Base-by-base conservation (phyloP, 1,140 invertebrate species). In the Himalopsyche phryganea region DNA sequence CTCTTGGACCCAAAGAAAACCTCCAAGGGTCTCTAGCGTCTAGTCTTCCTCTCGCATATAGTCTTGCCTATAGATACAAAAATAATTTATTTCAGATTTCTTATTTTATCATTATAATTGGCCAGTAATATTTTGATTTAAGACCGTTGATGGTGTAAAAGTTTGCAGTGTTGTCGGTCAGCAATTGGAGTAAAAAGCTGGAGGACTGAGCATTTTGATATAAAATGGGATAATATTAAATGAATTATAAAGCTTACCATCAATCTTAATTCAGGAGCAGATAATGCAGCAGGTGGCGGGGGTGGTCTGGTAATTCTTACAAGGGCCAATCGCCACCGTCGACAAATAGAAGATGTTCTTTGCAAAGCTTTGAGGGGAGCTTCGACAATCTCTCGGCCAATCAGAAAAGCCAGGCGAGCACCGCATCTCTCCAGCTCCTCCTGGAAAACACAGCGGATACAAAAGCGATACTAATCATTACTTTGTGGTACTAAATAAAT, bases 11-110 rank as follows among this genome's bases (percentile, higher is more conserved):
- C 11, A 63, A 48, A n/a, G 61, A 47, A 19, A 60, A 57, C 18
- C 57, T 51, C 61, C 61, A 63, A 18, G 61, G 61, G 44, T 63
- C 57, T 38, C 61, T 48, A 5, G 57, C 57, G 35, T 63, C 61
- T 7, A 63, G 38, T 40, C 57, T 40, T 6, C 61, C 61, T 41
- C 57, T 23, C 6, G 61, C 52, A 19, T 60, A 38, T 18, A 60
- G 33, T 6, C 61, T 13, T 10, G 61, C 52, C 61, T 63, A 28
- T 32, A 62, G 38, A 46, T 28, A 9, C 23, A 28, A 28, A 9
- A 9, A 28, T n/a, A n/a, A n/a, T n/a, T n/a, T n/a, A n/a, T n/a
- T n/a, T n/a, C n/a, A n/a, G n/a, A n/a, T n/a, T n/a, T n/a, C n/a
- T n/a, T n/a, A n/a, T n/a, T n/a, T n/a, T n/a, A n/a, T n/a, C n/a